Evolutionary conservation across 2,113 vertebrate genomes (phyloP).

Genomic region (Formicarius rufipectus): DNA sequence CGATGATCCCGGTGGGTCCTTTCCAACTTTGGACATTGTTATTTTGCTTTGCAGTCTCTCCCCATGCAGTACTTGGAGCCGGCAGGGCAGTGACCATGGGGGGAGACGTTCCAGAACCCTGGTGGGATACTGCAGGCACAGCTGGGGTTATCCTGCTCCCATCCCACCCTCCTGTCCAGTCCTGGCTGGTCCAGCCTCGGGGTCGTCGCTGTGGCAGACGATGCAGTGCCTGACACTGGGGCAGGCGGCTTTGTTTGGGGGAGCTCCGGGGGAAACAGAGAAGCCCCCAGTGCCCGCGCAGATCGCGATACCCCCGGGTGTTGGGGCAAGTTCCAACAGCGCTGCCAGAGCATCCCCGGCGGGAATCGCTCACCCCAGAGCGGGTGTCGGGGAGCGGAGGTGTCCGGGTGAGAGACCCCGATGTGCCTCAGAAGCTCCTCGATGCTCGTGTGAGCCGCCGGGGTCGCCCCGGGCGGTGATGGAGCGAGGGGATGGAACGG

Average conservation of each 20-base stretch:
- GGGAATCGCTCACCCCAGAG: no score
- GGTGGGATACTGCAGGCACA: accelerated
- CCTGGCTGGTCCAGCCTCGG: neutral
- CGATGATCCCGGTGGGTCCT: accelerated
- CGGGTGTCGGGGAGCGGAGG: neutral
- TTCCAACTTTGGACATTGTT: neutral
- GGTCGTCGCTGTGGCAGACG: neutral
- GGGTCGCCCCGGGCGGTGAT: neutral
- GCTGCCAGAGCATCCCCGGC: neutral
- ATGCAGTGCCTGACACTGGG: accelerated
- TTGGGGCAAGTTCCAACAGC: neutral
- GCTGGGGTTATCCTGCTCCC: neutral
- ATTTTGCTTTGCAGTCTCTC: accelerated
- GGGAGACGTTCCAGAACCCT: neutral
- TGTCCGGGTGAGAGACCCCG: no score
- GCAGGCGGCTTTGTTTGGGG: accelerated
- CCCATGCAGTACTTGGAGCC: neutral
- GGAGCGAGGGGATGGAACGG: no score
- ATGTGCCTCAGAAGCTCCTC: neutral
- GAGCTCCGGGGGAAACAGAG: neutral
- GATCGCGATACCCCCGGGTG: accelerated
- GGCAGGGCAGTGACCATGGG: accelerated
- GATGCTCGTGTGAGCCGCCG: neutral
- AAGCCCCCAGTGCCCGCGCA: neutral
- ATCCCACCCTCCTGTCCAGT: neutral